Evolutionary conservation across 2,888 invertebrate species (phyloP).

Genomic region (Eucriotettix oculatus): DNA sequence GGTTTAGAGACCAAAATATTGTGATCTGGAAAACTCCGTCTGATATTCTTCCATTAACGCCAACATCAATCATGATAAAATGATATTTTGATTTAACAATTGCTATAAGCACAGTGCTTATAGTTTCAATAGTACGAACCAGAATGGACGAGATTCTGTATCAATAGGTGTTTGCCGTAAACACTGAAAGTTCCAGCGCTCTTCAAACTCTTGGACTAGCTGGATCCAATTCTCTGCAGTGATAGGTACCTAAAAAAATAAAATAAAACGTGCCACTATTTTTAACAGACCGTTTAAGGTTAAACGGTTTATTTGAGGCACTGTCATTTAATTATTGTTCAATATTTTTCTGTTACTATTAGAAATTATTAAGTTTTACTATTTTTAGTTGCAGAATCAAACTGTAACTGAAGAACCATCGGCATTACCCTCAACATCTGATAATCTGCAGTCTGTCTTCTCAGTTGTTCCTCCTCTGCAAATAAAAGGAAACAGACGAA

Average conservation of each 20-base stretch:
- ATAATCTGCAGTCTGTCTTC: neutral
- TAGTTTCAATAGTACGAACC: too few species aligned
- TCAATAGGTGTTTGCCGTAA: neutral
- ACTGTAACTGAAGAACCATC: neutral
- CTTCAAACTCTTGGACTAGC: constrained; percentile 2
- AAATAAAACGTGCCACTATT: neutral
- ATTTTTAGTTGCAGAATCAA: neutral
- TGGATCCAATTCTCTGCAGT: neutral
- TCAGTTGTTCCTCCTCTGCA: neutral
- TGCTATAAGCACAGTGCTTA: neutral
- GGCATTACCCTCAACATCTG: neutral
- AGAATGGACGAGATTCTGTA: neutral
- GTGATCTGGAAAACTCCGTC: neutral
- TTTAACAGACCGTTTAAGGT: too few species aligned
- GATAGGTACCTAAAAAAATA: neutral
- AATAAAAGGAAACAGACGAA: neutral
- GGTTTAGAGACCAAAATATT: neutral
- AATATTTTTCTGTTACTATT: neutral
- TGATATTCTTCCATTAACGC: constrained; percentile 1
- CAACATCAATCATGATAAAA: constrained; percentile 1
- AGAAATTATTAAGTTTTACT: neutral
- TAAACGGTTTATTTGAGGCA: too few species aligned
- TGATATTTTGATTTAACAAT: neutral
- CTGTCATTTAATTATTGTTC: too few species aligned
- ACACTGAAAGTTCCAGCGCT: constrained; percentile 1